phyloP scores from a whole-genome alignment of 2,888 invertebrate genomes.

The Cenopis cana region DNA sequence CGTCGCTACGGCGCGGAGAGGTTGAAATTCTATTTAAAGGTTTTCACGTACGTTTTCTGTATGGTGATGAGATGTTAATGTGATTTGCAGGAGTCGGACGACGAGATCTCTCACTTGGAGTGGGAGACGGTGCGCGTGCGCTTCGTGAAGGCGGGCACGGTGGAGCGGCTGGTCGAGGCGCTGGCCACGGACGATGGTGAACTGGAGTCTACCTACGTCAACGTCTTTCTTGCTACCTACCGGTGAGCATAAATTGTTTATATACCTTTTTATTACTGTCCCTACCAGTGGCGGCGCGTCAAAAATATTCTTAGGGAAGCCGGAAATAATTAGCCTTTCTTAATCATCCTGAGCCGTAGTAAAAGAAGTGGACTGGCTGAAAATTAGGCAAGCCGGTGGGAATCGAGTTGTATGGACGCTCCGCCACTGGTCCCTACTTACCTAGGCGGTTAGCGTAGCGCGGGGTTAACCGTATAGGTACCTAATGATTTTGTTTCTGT shows the following conservation, averaged over 20 bases:
- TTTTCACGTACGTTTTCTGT: conserved; percentile 8
- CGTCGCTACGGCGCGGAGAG: conserved; percentile 11
- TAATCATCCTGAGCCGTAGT: too few species aligned
- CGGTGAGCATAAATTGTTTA: conserved; percentile 80
- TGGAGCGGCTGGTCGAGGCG: conserved; percentile 96
- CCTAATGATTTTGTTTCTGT: too few species aligned
- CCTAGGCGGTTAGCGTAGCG: too few species aligned
- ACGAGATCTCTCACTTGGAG: conserved; percentile 97
- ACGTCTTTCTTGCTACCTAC: conserved; percentile 98
- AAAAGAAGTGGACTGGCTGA: too few species aligned
- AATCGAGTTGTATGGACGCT: too few species aligned
- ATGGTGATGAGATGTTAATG: conserved; percentile 3
- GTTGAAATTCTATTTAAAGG: conserved; percentile 16
- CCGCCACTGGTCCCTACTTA: too few species aligned
- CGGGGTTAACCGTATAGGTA: too few species aligned
- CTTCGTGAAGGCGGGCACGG: conserved; percentile 97
- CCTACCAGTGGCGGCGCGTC: too few species aligned
- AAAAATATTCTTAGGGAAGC: too few species aligned
- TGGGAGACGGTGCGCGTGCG: conserved; percentile 99
- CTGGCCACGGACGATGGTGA: conserved; percentile 97
- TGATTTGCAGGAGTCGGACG: conserved; percentile 90
- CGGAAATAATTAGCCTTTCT: too few species aligned
- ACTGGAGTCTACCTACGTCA: conserved; percentile 98
- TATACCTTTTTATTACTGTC: too few species aligned
- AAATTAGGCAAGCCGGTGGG: too few species aligned